A percentile compares a stretch with the other conserved stretches of the same genome.
Evolutionary conservation across 2,113 vertebrate genomes (phyloP).

Genomic region (Psilopsiagon aurifrons): DNA sequence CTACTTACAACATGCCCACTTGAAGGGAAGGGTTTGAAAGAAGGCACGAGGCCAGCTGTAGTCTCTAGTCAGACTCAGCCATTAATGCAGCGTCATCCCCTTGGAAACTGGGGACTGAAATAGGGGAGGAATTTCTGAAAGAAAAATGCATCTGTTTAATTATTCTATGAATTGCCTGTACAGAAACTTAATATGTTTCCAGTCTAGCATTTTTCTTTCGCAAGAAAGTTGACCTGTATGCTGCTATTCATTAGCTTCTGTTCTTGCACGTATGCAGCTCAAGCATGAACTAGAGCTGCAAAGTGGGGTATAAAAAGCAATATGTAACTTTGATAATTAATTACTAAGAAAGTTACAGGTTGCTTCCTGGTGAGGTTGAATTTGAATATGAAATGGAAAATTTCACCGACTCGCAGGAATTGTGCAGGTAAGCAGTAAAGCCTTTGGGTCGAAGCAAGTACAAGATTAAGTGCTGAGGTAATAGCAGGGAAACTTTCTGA

Average conservation of each 20-base stretch:
- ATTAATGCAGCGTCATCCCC: rapidly evolving
- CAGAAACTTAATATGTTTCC: neutral
- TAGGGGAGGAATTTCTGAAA: neutral
- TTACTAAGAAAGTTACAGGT: neutral
- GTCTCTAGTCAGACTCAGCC: neutral
- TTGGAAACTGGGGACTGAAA: neutral
- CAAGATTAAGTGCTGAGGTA: neutral
- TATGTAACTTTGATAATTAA: neutral
- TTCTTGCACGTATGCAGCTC: neutral
- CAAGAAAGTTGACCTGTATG: neutral
- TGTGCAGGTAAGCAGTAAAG: neutral
- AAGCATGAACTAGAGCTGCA: neutral
- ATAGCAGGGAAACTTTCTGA: neutral
- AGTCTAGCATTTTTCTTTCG: neutral
- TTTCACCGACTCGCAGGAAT: neutral
- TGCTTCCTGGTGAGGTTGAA: neutral
- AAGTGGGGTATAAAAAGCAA: neutral
- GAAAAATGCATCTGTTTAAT: neutral
- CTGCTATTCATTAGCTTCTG: neutral
- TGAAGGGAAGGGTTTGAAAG: neutral
- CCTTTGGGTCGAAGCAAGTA: neutral
- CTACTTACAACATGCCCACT: neutral
- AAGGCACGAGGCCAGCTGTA: rapidly evolving
- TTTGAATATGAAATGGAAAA: neutral
- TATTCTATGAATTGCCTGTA: neutral